phyloP scores from a whole-genome alignment of 2,113 vertebrate genomes.

The Xyliphius kryptos region DNA sequence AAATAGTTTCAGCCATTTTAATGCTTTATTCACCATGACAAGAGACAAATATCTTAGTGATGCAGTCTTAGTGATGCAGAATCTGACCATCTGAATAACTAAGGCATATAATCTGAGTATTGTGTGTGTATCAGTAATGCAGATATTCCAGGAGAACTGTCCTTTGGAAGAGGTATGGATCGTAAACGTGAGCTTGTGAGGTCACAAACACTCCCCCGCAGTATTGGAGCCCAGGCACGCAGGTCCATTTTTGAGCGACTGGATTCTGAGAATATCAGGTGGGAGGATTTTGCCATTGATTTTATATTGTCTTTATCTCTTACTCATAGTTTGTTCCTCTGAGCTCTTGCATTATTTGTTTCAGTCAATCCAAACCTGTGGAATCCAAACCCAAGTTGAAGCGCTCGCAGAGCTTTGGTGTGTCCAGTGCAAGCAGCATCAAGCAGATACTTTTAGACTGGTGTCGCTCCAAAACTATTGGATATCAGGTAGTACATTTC shows the following conservation, averaged over 20 bases:
- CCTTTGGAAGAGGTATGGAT: constrained; percentile 61
- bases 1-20: background rate
- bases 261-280: constrained; percentile 76
- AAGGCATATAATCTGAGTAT: too few species aligned
- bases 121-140: constrained; percentile 50
- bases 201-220: constrained; percentile 88
- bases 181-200: constrained; percentile 81
- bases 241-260: constrained; percentile 81
- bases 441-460: constrained; percentile 95
- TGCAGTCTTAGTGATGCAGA: too few species aligned
- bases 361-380: constrained; percentile 67
- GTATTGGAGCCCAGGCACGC: constrained; percentile 72
- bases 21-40: too few species aligned
- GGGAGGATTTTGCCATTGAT: constrained; percentile 5
- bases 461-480: constrained; percentile 93
- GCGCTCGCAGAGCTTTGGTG: constrained; percentile 90
- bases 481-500: constrained; percentile 78
- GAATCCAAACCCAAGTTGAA: constrained; percentile 84
- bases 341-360: background rate
- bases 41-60: too few species aligned
- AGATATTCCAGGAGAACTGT: constrained; percentile 49
- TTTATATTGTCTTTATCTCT: background rate
- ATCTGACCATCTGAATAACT: too few species aligned
- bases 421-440: constrained; percentile 93
- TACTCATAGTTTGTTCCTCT: background rate